These are phyloP conservation scores for Sanderia malayensis DNA, from an alignment of 30 jellyfish, hydroid and myxozoan species.

Conservation along the genomic window DNA sequence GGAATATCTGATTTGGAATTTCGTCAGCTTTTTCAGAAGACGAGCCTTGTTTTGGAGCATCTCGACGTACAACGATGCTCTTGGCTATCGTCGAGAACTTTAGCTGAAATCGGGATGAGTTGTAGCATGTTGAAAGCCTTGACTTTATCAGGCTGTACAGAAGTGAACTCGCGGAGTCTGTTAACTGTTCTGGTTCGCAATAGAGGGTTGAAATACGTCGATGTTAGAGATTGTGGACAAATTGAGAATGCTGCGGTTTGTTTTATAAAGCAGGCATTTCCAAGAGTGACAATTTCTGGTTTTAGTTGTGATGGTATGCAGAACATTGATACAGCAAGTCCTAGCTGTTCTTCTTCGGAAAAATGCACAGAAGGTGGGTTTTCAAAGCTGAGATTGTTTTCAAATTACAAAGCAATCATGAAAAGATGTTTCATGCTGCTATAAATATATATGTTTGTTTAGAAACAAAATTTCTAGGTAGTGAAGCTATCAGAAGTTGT, in stretches of 20 bases:
- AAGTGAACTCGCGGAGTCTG: slow-evolving; percentile 6
- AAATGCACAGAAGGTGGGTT: too few species aligned
- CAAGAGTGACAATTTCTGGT: background rate
- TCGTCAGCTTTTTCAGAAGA: slow-evolving; percentile 1
- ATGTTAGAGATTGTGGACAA: slow-evolving; percentile 1
- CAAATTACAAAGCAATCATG: too few species aligned
- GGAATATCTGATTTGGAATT: slow-evolving; percentile 7
- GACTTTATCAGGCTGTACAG: slow-evolving; percentile 19
- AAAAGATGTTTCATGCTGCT: too few species aligned
- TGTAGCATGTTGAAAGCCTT: slow-evolving; percentile 6
- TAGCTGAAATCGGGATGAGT: slow-evolving; percentile 16
- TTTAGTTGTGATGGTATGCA: too few species aligned
- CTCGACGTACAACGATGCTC: slow-evolving; percentile 15
- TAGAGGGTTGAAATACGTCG: slow-evolving; percentile 20
- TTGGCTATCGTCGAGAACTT: slow-evolving; percentile 26
- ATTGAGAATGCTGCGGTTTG: background rate
- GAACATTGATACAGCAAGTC: too few species aligned
- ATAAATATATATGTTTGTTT: too few species aligned
- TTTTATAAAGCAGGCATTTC: background rate
- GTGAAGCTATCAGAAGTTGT: too few species aligned
- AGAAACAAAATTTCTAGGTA: too few species aligned
- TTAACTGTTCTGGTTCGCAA: slow-evolving; percentile 19
- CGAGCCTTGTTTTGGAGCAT: background rate
- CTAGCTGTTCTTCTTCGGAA: too few species aligned
- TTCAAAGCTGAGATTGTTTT: too few species aligned